phyloP scores from a whole-genome alignment of 2,888 invertebrate genomes.

The Zaprionus obscuricornis region DNA sequence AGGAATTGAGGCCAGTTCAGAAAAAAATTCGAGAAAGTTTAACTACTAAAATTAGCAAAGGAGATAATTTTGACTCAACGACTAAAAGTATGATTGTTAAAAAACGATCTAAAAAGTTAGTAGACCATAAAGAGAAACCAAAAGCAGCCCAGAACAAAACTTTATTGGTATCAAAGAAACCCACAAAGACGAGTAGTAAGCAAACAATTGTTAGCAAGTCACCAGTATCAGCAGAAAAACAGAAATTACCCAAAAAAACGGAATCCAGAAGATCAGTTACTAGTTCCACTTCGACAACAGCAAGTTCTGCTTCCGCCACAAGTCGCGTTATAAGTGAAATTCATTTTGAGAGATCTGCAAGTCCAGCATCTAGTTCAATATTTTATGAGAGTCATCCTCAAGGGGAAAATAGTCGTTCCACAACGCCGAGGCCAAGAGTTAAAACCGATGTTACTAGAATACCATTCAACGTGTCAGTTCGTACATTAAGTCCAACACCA shows the following conservation, averaged over 20 bases:
- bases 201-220: constrained; percentile 27
- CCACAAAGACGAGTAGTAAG: constrained; percentile 15
- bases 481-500: constrained; percentile 65
- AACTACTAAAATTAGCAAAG: constrained; percentile 7
- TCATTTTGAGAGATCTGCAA: constrained; percentile 68
- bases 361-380: constrained; percentile 66
- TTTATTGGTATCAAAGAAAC: constrained; percentile 15
- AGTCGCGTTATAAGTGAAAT: constrained; percentile 69
- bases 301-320: constrained; percentile 59
- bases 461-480: constrained; percentile 65
- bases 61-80: constrained; percentile 6
- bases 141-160: constrained; percentile 24
- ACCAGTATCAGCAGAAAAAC: constrained; percentile 13
- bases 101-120: constrained; percentile 16
- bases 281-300: constrained; percentile 63
- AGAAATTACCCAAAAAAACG: constrained; percentile 39
- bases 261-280: constrained; percentile 68
- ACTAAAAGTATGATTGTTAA: neutral
- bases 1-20: constrained; percentile 4
- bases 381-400: constrained; percentile 72
- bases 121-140: constrained; percentile 28
- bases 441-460: constrained; percentile 77
- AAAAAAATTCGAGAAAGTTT: constrained; percentile 17
- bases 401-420: constrained; percentile 66
- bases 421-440: constrained; percentile 69